phyloP scores from a whole-genome alignment of 2,113 vertebrate genomes.

The Collichthys lucidus region DNA sequence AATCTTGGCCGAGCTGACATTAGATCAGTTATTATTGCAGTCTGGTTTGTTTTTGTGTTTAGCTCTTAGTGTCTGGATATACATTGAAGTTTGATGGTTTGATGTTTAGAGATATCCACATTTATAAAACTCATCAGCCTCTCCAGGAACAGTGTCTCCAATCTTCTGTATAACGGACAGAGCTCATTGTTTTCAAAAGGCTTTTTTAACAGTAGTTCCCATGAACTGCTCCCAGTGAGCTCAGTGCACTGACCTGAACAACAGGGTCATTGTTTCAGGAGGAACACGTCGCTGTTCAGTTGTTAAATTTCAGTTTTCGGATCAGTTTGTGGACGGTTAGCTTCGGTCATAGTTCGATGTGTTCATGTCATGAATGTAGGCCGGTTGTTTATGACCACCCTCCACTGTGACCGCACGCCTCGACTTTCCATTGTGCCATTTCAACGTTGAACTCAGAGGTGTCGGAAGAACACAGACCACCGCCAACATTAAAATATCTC shows the following conservation, averaged over 20 bases:
- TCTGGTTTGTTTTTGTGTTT: no score
- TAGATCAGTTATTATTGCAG: no score
- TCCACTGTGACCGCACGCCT: background rate
- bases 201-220: background rate
- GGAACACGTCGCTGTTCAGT: no score
- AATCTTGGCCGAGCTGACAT: no score
- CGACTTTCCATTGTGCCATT: constrained; percentile 29
- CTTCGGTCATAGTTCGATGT: background rate
- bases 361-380: background rate
- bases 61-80: no score
- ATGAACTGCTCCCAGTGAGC: no score
- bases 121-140: no score
- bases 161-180: background rate
- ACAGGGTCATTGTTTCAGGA: no score
- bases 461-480: background rate
- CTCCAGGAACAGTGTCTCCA: background rate
- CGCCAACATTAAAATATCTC: background rate
- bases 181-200: background rate
- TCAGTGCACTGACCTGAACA: no score
- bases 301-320: background rate
- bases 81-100: no score
- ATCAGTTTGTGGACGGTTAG: background rate
- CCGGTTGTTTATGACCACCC: background rate
- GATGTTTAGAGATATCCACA: no score
- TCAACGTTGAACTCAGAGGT: background rate